Conservation (phyloP, 1,140 invertebrate genomes). For the Palaemon carinicauda region DNA sequence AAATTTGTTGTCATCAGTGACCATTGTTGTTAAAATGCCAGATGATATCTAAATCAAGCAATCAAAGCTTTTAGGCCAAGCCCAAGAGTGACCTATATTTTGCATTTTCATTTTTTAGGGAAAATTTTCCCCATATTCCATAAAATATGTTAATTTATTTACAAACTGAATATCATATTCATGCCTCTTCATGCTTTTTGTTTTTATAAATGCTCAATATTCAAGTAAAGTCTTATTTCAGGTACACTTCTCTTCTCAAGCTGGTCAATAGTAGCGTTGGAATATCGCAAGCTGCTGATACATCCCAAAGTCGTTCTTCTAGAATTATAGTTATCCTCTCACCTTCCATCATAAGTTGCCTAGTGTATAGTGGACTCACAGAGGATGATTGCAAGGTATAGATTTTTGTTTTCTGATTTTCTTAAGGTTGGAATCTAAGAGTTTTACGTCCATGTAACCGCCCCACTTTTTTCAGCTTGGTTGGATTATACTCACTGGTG, state of each 20-base stretch:
- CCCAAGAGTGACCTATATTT: too few species aligned
- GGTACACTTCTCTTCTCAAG: constrained; percentile 8
- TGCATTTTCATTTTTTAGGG: too few species aligned
- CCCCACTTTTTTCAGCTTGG: too few species aligned
- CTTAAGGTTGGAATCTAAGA: too few species aligned
- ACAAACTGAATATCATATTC: not conserved
- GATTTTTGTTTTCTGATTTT: not conserved
- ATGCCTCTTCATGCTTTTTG: not conserved
- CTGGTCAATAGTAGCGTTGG: constrained; percentile 32
- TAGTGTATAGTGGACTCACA: constrained; percentile 12
- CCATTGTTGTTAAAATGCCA: too few species aligned
- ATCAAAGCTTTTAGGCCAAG: too few species aligned
- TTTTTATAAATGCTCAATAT: not conserved
- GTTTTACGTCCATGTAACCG: too few species aligned
- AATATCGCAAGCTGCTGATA: constrained; percentile 11
- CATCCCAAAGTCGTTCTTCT: constrained; percentile 24
- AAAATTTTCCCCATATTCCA: too few species aligned
- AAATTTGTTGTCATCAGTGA: too few species aligned
- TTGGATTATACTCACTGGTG: too few species aligned
- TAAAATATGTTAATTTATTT: too few species aligned
- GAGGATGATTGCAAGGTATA: constrained; percentile 34
- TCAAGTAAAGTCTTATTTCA: not conserved
- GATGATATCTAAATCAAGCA: too few species aligned
- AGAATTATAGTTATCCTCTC: constrained; percentile 12
- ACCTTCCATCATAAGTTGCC: constrained; percentile 2